A percentile compares a stretch with the other conserved stretches of the same genome.
Evolutionary conservation across 1,140 invertebrate species (phyloP).

Genomic region (Tetramorium simillimum): DNA sequence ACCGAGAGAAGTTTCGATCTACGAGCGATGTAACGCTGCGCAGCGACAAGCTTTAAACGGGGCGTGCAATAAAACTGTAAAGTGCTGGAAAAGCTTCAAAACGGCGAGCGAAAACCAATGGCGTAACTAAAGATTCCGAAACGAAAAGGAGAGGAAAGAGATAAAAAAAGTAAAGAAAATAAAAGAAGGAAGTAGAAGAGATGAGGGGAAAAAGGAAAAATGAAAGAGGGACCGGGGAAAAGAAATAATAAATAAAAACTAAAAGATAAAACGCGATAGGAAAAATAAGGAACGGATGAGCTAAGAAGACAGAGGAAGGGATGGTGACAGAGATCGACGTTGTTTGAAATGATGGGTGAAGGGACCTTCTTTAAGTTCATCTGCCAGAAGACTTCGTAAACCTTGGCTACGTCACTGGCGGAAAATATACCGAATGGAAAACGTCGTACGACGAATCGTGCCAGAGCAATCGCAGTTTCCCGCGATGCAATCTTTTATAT

Average conservation of each 20-base stretch:
- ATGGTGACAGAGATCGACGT: constrained; percentile 15
- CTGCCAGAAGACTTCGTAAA: background rate
- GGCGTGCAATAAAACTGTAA: constrained; percentile 10
- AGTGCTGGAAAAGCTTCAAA: constrained; percentile 31
- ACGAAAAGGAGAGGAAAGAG: background rate
- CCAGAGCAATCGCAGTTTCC: constrained; percentile 26
- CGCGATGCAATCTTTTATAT: constrained; percentile 53
- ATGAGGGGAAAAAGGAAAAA: background rate
- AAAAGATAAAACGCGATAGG: background rate
- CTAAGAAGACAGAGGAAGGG: background rate
- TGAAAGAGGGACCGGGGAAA: background rate
- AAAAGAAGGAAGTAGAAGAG: too few species aligned
- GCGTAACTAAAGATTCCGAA: background rate
- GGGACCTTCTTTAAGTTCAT: constrained; percentile 15
- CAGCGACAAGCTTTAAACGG: constrained; percentile 24
- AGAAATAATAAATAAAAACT: background rate
- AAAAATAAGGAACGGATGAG: background rate
- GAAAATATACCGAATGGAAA: constrained; percentile 50
- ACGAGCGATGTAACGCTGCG: background rate
- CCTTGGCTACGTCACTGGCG: constrained; percentile 17
- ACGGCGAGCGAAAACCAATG: constrained; percentile 12
- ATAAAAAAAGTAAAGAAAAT: background rate
- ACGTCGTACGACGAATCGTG: constrained; percentile 32
- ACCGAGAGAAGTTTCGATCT: constrained; percentile 35
- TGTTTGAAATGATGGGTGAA: constrained; percentile 32